Evolutionary conservation across 2,113 vertebrate species (phyloP), one percentile per base, ranked within the genome.

Genomic region (Prunella fulvescens): DNA sequence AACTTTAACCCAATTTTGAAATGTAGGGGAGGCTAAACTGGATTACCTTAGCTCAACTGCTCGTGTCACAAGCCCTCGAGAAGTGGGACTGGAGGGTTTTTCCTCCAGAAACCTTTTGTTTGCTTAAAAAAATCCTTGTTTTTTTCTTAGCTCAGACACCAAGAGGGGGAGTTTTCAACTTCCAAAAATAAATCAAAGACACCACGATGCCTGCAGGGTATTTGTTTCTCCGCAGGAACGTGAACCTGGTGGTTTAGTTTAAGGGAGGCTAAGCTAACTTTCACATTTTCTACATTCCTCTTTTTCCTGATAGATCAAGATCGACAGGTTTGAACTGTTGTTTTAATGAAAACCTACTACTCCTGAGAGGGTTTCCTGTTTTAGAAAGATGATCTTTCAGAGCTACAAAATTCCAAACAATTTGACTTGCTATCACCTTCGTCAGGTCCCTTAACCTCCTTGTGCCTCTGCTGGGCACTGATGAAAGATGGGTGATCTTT

Each of bases 151-250:
- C 25, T 86, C 45, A 81, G 57, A 81, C 83, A 95, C 47, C 25
- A 69, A 84, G 85, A 67, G 45, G 81, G 82, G 71, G 76, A 86
- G 71, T 74, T 94, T 88, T 79, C 82, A 60, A 22, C 44, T 82
- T 93, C 90, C 85, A 90, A 95, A 96, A 95, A 96, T 93, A 96
- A 96, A 94, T 94, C 90, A 95, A 89, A 95, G 95, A 81, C 90
- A 92, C 48, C 48, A 72, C 1, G 23, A 93, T 96, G 88, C 72
- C 95, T 79, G 69, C 48, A 65, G 80, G 93, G 88, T 95, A 92
- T 95, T 96, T 97, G 95, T 93, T 97, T 96, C 90, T 96, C 93
- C 81, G 22, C 57, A 92, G 93, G 92, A 97, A 90, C 80, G 1
- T 71, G 90, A 96, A 93, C 90, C 93, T 94, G 94, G 80, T 93